Evolutionary conservation across 2,888 invertebrate species (phyloP).

Genomic region (Lycocerus yunnanus): DNA sequence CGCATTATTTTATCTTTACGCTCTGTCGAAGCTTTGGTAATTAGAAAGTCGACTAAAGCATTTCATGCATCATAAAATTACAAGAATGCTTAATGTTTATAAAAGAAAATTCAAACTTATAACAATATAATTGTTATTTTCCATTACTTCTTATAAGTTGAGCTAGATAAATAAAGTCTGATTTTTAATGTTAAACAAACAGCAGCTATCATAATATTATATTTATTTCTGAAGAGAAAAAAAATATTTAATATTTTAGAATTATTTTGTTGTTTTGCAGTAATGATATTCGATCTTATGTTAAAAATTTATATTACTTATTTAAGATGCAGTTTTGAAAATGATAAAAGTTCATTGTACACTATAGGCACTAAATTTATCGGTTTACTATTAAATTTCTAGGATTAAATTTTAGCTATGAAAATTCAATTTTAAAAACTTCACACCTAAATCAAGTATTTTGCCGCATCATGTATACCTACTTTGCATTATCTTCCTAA

Average conservation of each 20-base stretch:
- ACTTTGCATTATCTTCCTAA: background rate
- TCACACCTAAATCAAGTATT: background rate
- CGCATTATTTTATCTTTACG: background rate
- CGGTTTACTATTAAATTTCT: background rate
- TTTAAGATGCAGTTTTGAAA: background rate
- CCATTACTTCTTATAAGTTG: no score
- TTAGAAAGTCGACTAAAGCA: background rate
- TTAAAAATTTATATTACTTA: no score
- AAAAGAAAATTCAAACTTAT: background rate
- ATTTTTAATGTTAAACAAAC: no score
- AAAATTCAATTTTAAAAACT: background rate
- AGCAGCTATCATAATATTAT: no score
- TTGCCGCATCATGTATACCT: background rate
- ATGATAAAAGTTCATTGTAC: background rate
- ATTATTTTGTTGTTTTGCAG: no score
- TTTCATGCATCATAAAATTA: background rate
- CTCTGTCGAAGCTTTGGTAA: background rate
- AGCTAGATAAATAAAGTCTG: no score
- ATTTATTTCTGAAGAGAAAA: no score
- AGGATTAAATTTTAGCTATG: background rate
- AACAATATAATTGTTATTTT: background rate
- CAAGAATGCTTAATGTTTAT: background rate
- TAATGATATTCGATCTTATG: no score
- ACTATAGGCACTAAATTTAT: background rate
- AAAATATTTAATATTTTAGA: background rate